phyloP scores from a whole-genome alignment of 2,797 vertebrate species.

The Sebastes umbrosus region DNA sequence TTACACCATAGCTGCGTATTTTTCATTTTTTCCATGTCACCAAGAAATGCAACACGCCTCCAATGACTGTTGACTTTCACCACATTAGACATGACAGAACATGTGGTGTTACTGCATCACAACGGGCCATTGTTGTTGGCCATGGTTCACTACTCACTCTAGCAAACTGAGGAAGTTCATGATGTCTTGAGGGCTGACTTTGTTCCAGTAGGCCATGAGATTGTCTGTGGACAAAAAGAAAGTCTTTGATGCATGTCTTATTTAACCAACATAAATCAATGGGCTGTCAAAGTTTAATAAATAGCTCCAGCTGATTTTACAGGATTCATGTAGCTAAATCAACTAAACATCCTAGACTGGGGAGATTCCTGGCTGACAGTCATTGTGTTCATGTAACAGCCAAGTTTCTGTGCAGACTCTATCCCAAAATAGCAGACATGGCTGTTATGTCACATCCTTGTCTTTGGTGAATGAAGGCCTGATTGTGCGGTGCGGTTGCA shows the following conservation, averaged over 20 bases:
- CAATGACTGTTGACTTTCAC: not conserved
- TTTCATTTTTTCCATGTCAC: not conserved
- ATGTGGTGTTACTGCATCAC: not conserved
- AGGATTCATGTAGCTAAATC: not conserved
- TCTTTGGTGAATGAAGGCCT: not conserved
- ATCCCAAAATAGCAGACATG: not conserved
- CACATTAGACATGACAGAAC: no score
- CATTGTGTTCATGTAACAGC: not conserved
- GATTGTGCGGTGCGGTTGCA: not conserved
- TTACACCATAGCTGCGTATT: fast-evolving
- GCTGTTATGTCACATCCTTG: not conserved
- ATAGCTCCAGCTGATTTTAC: not conserved
- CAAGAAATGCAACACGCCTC: not conserved
- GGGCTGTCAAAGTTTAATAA: not conserved
- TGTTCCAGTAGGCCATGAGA: slow-evolving; percentile 93
- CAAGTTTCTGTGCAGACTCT: not conserved
- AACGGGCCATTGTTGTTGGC: not conserved
- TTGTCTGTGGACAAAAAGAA: slow-evolving; percentile 84
- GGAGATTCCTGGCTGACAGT: not conserved
- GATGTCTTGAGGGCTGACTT: slow-evolving; percentile 91
- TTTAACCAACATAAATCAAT: not conserved
- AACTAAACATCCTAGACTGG: not conserved
- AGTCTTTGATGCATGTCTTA: not conserved
- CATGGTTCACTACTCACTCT: slow-evolving; percentile 86
- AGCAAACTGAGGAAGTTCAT: slow-evolving; percentile 92